phyloP scores from a whole-genome alignment of 1,140 invertebrate species.

The Caerostris darwini region DNA sequence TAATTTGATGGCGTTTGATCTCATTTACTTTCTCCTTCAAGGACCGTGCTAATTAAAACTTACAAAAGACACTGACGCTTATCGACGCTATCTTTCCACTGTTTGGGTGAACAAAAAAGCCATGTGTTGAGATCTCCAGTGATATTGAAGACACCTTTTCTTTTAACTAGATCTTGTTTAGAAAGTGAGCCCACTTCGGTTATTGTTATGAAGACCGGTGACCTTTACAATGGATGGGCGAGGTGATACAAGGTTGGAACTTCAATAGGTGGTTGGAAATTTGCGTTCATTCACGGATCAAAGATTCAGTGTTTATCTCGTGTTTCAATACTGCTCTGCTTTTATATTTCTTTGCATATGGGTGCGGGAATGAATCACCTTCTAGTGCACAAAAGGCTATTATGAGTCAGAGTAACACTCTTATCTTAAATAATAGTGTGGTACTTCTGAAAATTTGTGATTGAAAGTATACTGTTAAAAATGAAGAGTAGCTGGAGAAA shows the following conservation, averaged over 20 bases:
- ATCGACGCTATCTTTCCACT: conserved; percentile 62
- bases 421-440: conserved; percentile 21
- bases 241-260: conserved; percentile 32
- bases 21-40: conserved; percentile 71
- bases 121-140: conserved; percentile 24
- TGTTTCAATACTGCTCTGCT: conserved; percentile 35
- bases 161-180: conserved; percentile 65
- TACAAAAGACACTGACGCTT: conserved; percentile 59
- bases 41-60: conserved; percentile 67
- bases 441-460: not conserved
- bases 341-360: conserved; percentile 22
- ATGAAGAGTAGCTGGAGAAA: not conserved
- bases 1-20: conserved; percentile 68
- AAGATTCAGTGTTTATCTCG: not conserved
- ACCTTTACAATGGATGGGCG: conserved; percentile 58
- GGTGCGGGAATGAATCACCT: not conserved
- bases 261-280: conserved; percentile 12
- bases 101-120: conserved; percentile 46
- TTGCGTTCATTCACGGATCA: conserved; percentile 35
- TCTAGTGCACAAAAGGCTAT: not conserved
- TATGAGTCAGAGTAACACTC: not conserved
- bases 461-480: not conserved
- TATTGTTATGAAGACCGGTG: conserved; percentile 62
- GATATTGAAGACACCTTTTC: conserved; percentile 50
- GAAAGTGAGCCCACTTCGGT: conserved; percentile 46